A percentile compares a stretch with the other conserved stretches of the same genome.
These are phyloP conservation scores for Hyalella azteca DNA, from an alignment of 2,888 invertebrate species.

Conservation along the genomic window DNA sequence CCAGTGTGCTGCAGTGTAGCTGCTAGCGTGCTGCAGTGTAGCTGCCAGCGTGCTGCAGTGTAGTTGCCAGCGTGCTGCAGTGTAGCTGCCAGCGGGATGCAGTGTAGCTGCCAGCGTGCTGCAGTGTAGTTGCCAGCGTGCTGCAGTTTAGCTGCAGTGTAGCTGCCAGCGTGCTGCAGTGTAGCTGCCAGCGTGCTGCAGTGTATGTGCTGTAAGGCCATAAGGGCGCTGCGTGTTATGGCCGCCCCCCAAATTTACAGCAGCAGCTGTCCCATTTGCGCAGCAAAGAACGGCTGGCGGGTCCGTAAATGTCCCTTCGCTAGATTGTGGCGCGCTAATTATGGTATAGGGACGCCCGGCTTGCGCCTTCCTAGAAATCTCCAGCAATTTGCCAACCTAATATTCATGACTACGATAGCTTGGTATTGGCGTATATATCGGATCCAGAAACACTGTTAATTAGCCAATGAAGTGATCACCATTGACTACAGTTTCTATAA, in stretches of 20 bases:
- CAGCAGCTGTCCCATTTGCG: conserved; percentile 29
- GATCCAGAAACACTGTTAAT: too few species aligned
- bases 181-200: neutral
- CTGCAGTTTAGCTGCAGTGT: neutral
- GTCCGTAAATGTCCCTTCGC: conserved; percentile 28
- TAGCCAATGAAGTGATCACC: too few species aligned
- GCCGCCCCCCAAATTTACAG: neutral
- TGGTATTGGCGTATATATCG: too few species aligned
- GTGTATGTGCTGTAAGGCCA: neutral
- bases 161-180: neutral
- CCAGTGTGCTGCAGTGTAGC: too few species aligned
- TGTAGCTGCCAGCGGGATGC: too few species aligned
- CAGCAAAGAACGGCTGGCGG: conserved; percentile 30
- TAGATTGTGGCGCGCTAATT: conserved; percentile 34
- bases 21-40: too few species aligned
- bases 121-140: neutral
- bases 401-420: too few species aligned
- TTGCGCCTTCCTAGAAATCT: conserved; percentile 4
- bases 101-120: neutral
- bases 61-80: too few species aligned
- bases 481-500: too few species aligned
- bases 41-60: too few species aligned
- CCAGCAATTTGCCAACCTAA: neutral
- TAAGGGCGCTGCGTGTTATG: neutral
- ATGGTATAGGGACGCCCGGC: neutral